Conservation (phyloP, 2,888 invertebrate species). For the Eutolmus rufibarbis region DNA sequence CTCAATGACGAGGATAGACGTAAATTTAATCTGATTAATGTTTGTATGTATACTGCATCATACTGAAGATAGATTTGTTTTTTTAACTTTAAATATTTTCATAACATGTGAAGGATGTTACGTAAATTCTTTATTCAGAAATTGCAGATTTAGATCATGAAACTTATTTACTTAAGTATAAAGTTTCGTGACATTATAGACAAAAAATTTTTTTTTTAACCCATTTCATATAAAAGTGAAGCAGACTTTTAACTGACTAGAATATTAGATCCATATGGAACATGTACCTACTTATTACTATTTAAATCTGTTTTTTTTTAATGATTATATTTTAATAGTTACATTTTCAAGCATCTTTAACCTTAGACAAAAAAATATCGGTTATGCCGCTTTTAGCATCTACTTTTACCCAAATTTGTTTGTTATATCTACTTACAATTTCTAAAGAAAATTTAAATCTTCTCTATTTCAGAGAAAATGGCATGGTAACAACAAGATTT, state of each 20-base stretch:
- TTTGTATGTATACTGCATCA: neutral
- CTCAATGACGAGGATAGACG: neutral
- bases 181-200: neutral
- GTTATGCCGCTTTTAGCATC: neutral
- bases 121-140: neutral
- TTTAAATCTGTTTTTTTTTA: too few species aligned
- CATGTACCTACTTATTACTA: too few species aligned
- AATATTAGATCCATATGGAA: too few species aligned
- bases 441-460: neutral
- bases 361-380: too few species aligned
- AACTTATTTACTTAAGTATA: too few species aligned
- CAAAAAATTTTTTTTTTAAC: neutral
- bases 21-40: neutral
- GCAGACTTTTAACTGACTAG: too few species aligned
- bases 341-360: too few species aligned
- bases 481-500: conserved; percentile 61
- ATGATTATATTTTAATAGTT: too few species aligned
- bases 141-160: neutral
- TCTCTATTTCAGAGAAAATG: conserved; percentile 53
- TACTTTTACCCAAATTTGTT: neutral
- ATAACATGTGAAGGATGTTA: neutral
- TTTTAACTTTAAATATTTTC: neutral
- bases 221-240: too few species aligned
- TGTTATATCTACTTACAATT: neutral
- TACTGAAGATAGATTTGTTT: neutral